Base-by-base conservation (phyloP, 2,797 vertebrate genomes). In the Carapus acus region DNA sequence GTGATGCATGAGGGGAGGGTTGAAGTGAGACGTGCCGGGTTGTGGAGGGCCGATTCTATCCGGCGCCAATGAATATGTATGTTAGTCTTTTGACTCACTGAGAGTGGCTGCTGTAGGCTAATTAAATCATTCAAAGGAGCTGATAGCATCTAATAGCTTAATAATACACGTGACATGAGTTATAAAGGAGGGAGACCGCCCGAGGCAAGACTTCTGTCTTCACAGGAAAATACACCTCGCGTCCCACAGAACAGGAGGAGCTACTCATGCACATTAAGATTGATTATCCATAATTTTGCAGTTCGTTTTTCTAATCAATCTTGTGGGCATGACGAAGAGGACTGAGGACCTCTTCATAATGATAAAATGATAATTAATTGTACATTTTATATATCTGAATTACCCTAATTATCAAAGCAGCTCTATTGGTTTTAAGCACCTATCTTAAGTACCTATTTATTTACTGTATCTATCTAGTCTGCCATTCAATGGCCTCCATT, bases 121-220 rank as follows among this genome's bases (percentile, higher is more conserved):
- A 87, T 86, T 79, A 84, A 83, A 74, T 83, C 76, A 83, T 69
- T 85, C 65, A 73, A 71, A 61, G 53, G 54, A 42, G 60, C 34
- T 69, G 82, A 86, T 86, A 84, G 58, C 74, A 85, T 86, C 86
- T 87, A 83, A 87, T 84, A 74, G 69, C 79, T 82, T 86, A 85
- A 86, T 86, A 81, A 86, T 80, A 80, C 74, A 83, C 82, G 78
- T 68, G 63, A 63, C 65, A 74, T 74, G 68, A 80, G 74, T 80
- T 74, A 77, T 59, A 66, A 29, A 44, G 59, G 36, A 16, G 37
- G 39, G 40, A 41, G 34, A 71, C 21, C 60, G 43, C 65, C 8
- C 12, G 43, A 71, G 67, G 21, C 49, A 54, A 6, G 37, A 24
- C 40, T 49, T 61, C 43, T 61, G 38, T 69, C 27, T 42, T 54